A percentile compares a stretch with the other conserved stretches of the same genome.
These are phyloP conservation scores for Girardia tigrina DNA, from an alignment of 2,888 invertebrate species.

Conservation along the genomic window DNA sequence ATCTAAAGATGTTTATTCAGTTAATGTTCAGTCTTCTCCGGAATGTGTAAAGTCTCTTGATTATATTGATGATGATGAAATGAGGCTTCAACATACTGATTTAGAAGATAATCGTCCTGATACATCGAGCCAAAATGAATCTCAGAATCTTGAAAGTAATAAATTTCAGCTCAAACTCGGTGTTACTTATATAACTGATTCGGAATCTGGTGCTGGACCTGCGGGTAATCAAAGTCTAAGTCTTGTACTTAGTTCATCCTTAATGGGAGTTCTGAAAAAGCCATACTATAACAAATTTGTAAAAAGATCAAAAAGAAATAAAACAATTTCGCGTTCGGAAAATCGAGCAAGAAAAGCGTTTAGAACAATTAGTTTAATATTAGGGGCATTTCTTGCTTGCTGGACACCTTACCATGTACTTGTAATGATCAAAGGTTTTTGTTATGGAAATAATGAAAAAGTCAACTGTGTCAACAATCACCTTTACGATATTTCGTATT, in stretches of 20 bases:
- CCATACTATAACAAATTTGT: background rate
- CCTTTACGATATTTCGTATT: conserved; percentile 48
- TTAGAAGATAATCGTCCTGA: background rate
- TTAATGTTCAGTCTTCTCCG: background rate
- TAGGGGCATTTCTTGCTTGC: conserved; percentile 87
- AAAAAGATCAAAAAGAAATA: conserved; percentile 48
- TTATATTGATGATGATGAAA: background rate
- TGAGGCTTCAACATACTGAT: background rate
- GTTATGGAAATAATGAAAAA: conserved; percentile 53
- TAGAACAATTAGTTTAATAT: conserved; percentile 89
- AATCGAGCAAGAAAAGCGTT: conserved; percentile 94
- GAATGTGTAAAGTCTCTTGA: background rate
- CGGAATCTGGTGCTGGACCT: background rate
- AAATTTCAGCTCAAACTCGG: background rate
- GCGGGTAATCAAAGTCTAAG: background rate
- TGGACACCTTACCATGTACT: conserved; percentile 98
- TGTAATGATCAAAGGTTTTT: conserved; percentile 87
- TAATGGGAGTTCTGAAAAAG: background rate
- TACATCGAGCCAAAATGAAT: background rate
- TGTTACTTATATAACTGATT: background rate
- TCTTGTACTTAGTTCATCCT: background rate
- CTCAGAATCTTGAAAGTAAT: background rate
- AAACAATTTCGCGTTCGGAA: conserved; percentile 79
- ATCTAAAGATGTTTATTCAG: background rate
- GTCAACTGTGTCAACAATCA: conserved; percentile 40